Base-by-base conservation (phyloP, 2,888 invertebrate genomes). In the Tanypteryx hageni region DNA sequence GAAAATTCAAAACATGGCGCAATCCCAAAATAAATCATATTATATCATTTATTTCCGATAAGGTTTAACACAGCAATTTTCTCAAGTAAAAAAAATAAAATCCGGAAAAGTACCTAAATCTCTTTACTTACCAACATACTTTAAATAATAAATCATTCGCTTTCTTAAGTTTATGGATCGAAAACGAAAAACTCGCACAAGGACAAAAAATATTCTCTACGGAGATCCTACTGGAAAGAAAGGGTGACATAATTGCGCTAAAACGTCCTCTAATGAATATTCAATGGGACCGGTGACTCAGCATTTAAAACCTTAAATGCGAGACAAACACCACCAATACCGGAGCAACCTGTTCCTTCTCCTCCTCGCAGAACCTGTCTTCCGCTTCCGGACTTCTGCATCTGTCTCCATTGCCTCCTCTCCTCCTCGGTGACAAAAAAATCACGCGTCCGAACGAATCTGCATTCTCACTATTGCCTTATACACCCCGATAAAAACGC, bases 301-400 rank as follows among this genome's bases (percentile, higher is more conserved):
- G 22, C n/a, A 27, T 27, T 22, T 22, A 22, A 22, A 76, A 13
- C 76, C 76, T 76, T 10, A 13, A 76, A 44, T 22, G 76, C 18
- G 76, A 76, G 27, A 10, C 22, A 27, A 76, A 76, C 76, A 0
- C 27, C 76, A 27, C 76, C 76, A 27, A 27, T 44, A 27, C 11
- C 76, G 22, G 76, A 76, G 13, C 27, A 27, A 11, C 76, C 68
- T 68, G 68, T 68, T n/a, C 68, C 68, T 68, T 22, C 22, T 68
- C 68, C 68, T 68, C 68, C 22, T 68, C 68, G 68, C 68, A 31
- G 68, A 89, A 89, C 89, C 89, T 89, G 89, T 68, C 89, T 64
- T 16, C 64, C 76, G 31, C 68, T 27, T 27, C 86, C 86, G 86
- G 14, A 31, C 86, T 27, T 86, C 86, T 61, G 16, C 59, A 61